These are phyloP conservation scores for Formica exsecta DNA, from an alignment of 1,140 invertebrate species.

Conservation along the genomic window DNA sequence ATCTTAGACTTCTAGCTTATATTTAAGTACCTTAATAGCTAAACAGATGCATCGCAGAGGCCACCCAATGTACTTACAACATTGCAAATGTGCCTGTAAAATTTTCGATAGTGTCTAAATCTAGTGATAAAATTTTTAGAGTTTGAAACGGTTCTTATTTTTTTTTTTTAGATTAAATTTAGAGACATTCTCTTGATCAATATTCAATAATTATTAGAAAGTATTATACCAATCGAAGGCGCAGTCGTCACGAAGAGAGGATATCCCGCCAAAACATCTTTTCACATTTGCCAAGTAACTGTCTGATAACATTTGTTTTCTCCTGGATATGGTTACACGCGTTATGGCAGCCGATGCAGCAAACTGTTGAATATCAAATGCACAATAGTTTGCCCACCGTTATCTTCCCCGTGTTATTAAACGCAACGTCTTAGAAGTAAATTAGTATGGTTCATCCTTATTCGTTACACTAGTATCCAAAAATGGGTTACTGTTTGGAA, in stretches of 20 bases:
- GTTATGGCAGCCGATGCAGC: constrained; percentile 80
- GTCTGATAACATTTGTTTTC: constrained; percentile 79
- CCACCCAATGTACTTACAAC: constrained; percentile 85
- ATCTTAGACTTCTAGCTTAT: constrained; percentile 77
- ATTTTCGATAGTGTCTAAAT: constrained; percentile 75
- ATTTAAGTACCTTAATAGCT: constrained; percentile 72
- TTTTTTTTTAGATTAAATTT: constrained; percentile 67
- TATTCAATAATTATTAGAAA: constrained; percentile 79
- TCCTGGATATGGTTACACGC: constrained; percentile 77
- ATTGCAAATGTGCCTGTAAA: constrained; percentile 83
- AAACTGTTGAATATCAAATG: constrained; percentile 86
- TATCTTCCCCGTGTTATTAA: constrained; percentile 73
- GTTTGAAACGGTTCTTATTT: constrained; percentile 70
- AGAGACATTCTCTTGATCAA: constrained; percentile 72
- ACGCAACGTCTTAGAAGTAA: constrained; percentile 77
- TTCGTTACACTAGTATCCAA: constrained; percentile 68
- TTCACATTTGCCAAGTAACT: constrained; percentile 79
- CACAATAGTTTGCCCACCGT: constrained; percentile 83
- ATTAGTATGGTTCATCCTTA: constrained; percentile 77
- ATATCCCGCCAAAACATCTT: constrained; percentile 80
- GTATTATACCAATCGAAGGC: constrained; percentile 83
- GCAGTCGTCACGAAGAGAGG: constrained; percentile 81
- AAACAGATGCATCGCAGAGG: constrained; percentile 78
- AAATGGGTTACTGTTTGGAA: constrained; percentile 78
- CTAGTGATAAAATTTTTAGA: constrained; percentile 70